Evolutionary conservation across 2,888 invertebrate species (phyloP).

Genomic region (Cordilura impudica): DNA sequence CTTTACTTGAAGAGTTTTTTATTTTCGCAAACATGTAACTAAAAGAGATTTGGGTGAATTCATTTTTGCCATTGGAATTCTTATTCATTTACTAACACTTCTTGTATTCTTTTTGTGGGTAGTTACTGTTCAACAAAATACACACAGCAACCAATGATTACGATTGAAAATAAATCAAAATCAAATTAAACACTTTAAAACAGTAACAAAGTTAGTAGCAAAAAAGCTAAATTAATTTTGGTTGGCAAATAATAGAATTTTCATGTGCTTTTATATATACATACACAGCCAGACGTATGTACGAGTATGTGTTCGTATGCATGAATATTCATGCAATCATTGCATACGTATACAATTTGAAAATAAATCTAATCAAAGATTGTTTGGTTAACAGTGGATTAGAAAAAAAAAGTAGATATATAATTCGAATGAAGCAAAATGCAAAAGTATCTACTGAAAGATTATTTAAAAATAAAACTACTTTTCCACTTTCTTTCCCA

Average conservation of each 20-base stretch:
- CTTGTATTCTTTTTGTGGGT: neutral
- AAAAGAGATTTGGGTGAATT: too few species aligned
- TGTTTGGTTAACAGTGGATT: neutral
- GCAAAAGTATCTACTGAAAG: too few species aligned
- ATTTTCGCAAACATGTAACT: too few species aligned
- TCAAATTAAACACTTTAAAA: constrained; percentile 57
- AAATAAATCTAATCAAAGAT: constrained; percentile 7
- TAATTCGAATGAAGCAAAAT: too few species aligned
- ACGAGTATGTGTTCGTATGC: too few species aligned
- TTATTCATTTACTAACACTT: too few species aligned
- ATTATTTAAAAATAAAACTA: too few species aligned
- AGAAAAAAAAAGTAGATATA: too few species aligned
- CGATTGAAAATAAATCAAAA: constrained; percentile 55
- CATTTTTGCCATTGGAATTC: too few species aligned
- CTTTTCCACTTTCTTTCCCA: too few species aligned
- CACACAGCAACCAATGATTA: neutral
- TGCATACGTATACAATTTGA: neutral
- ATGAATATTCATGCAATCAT: neutral
- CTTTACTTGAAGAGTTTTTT: too few species aligned
- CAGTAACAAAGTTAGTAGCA: constrained; percentile 19
- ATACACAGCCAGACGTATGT: neutral
- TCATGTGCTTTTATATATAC: neutral
- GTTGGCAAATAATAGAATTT: constrained; percentile 20
- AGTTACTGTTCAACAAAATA: too few species aligned
- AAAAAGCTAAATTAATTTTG: constrained; percentile 34